Conservation (phyloP, 2,888 invertebrate species). For the Neoaliturus tenellus region DNA sequence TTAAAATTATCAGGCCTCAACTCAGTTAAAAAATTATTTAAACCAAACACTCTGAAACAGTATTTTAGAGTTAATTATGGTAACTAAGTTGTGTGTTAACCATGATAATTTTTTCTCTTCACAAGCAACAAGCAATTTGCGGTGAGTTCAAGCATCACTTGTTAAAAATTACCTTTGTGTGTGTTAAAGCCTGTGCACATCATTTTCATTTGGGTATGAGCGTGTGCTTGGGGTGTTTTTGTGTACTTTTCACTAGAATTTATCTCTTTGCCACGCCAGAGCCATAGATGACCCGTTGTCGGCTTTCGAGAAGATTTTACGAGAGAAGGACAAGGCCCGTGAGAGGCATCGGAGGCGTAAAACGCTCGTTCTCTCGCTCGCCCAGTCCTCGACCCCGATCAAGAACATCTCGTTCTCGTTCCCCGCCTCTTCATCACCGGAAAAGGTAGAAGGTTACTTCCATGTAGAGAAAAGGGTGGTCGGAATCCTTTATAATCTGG, state of each 20-base stretch:
- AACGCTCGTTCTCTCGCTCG: conserved; percentile 66
- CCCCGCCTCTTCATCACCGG: conserved; percentile 31
- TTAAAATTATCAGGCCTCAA: too few species aligned
- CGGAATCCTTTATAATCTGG: too few species aligned
- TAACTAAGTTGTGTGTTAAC: too few species aligned
- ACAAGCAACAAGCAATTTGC: too few species aligned
- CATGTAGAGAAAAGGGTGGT: neutral
- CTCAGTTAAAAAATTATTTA: too few species aligned
- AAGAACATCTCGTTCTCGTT: neutral
- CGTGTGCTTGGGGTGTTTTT: neutral
- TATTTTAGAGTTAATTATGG: too few species aligned
- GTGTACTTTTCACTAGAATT: neutral
- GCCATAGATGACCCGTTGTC: conserved; percentile 89
- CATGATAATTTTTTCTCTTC: too few species aligned
- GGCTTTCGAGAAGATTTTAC: conserved; percentile 90
- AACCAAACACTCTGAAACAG: too few species aligned
- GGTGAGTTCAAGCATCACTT: too few species aligned
- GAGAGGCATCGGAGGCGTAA: conserved; percentile 60
- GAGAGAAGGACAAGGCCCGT: conserved; percentile 85
- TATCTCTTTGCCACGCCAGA: conserved; percentile 71
- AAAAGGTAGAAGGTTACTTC: conserved; percentile 22
- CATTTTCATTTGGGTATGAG: too few species aligned
- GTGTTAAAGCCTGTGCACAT: too few species aligned
- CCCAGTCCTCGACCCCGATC: conserved; percentile 23
- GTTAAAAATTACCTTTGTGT: too few species aligned